These are phyloP conservation scores for Diabrotica undecimpunctata DNA, from an alignment of 1,140 invertebrate genomes.

Conservation along the genomic window DNA sequence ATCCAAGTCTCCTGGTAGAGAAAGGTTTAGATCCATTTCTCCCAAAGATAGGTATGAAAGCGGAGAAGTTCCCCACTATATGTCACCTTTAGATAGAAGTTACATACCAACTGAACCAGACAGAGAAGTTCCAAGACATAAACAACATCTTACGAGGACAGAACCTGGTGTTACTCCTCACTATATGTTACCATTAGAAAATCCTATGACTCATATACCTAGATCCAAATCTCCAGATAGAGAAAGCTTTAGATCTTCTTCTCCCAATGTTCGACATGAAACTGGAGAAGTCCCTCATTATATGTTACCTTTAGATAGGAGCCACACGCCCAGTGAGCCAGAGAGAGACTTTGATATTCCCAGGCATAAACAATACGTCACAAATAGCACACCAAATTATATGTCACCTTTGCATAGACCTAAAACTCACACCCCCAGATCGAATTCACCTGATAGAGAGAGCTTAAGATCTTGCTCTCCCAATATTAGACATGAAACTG, in stretches of 20 bases:
- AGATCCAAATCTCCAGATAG: constrained; percentile 9
- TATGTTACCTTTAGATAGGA: too few species aligned
- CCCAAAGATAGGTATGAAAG: constrained; percentile 22
- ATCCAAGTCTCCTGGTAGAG: constrained; percentile 20
- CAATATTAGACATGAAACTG: constrained; percentile 20
- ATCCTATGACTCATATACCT: constrained; percentile 33
- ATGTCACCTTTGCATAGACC: neutral
- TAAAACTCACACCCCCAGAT: too few species aligned
- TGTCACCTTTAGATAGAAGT: neutral
- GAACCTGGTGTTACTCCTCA: neutral
- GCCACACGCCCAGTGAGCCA: too few species aligned
- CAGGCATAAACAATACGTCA: too few species aligned
- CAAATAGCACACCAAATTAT: neutral
- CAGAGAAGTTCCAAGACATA: neutral
- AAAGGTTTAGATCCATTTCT: constrained; percentile 9
- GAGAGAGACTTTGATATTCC: constrained; percentile 3
- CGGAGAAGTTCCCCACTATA: neutral
- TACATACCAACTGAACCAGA: neutral
- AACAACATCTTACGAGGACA: too few species aligned
- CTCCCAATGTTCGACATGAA: neutral
- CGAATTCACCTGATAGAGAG: neutral
- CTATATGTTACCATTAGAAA: constrained; percentile 17
- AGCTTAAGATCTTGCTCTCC: constrained; percentile 17
- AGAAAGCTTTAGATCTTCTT: neutral
- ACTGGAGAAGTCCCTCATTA: neutral